phyloP scores from a whole-genome alignment of 2,797 vertebrate genomes.

The Alcedo quadribrachys region DNA sequence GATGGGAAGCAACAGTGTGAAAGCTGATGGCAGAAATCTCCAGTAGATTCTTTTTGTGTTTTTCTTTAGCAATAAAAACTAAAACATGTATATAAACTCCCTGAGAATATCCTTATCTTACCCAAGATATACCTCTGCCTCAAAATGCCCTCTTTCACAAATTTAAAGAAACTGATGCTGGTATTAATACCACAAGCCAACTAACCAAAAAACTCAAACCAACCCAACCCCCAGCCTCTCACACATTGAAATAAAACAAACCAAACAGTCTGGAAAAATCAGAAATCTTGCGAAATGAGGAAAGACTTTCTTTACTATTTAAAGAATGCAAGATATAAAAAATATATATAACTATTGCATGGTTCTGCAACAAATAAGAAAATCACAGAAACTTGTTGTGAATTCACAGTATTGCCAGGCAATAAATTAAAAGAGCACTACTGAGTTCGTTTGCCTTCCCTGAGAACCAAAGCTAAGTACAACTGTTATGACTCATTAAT shows the following conservation, averaged over 20 bases:
- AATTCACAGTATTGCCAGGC: constrained; percentile 39
- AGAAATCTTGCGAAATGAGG: constrained; percentile 13
- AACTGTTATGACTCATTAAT: constrained; percentile 21
- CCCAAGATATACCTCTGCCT: neutral
- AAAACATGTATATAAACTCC: neutral
- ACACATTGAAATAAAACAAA: neutral
- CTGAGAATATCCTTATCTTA: neutral
- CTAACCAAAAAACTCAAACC: neutral
- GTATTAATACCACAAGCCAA: neutral
- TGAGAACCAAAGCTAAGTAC: constrained; percentile 50
- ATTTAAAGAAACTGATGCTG: neutral
- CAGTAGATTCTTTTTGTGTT: neutral
- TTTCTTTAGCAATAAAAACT: neutral
- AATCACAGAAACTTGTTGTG: neutral
- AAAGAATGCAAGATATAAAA: neutral
- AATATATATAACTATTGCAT: neutral
- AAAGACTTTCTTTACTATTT: neutral
- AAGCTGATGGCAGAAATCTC: neutral
- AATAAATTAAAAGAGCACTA: constrained; percentile 50
- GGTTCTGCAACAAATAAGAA: neutral
- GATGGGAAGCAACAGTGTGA: neutral
- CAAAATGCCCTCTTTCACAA: neutral
- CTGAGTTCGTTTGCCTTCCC: constrained; percentile 59
- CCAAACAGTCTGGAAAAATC: neutral
- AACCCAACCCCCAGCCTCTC: neutral